phyloP scores from a whole-genome alignment of 2,113 vertebrate genomes.

The Chamaetylas fuelleborni region DNA sequence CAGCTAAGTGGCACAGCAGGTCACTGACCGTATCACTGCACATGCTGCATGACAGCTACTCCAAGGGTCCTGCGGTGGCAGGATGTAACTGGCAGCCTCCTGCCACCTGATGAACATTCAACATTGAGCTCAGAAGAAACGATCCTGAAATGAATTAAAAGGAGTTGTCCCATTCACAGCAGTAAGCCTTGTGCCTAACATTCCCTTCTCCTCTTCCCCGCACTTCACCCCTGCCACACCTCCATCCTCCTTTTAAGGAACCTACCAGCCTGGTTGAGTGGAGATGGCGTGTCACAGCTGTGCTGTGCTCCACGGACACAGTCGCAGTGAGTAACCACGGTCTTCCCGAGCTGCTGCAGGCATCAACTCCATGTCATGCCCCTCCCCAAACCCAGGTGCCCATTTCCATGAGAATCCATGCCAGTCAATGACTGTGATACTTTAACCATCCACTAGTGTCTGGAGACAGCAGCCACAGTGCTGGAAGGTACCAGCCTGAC shows the following conservation, averaged over 20 bases:
- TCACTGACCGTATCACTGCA: neutral
- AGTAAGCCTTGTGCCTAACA: neutral
- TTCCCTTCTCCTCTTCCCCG: neutral
- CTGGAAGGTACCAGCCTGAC: neutral
- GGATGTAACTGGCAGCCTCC: neutral
- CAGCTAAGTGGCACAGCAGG: neutral
- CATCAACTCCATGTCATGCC: fast-evolving
- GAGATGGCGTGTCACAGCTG: fast-evolving
- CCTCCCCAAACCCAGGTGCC: neutral
- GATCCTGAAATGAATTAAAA: neutral
- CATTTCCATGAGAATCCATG: neutral
- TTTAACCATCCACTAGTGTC: neutral
- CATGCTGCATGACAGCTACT: fast-evolving
- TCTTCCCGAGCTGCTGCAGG: neutral
- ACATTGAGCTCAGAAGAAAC: neutral
- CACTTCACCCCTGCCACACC: fast-evolving
- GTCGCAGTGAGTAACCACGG: fast-evolving
- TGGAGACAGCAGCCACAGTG: neutral
- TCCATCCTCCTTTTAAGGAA: neutral
- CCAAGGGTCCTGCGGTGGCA: neutral
- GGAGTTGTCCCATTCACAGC: fast-evolving
- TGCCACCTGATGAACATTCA: neutral
- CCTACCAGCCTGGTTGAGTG: neutral
- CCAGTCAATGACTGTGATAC: neutral
- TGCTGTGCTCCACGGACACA: neutral